These are phyloP conservation scores for Saccostrea echinata DNA, from an alignment of 1,140 invertebrate genomes.

Conservation along the genomic window DNA sequence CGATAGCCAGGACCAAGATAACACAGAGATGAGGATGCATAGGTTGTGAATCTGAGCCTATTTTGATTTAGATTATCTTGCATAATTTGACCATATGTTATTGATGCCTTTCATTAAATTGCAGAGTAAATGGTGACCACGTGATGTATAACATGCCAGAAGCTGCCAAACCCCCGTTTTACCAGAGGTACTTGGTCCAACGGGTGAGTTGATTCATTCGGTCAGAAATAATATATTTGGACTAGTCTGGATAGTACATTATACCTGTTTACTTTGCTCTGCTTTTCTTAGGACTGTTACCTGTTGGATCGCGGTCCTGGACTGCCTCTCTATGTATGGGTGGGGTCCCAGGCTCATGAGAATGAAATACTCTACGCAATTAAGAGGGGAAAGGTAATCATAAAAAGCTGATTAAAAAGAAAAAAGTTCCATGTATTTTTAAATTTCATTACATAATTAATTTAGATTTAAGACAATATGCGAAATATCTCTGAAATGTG, in stretches of 20 bases:
- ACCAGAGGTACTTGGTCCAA: constrained; percentile 63
- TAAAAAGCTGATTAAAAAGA: neutral
- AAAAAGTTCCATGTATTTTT: too few species aligned
- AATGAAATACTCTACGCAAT: constrained; percentile 54
- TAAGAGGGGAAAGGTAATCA: constrained; percentile 53
- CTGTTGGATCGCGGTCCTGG: constrained; percentile 59
- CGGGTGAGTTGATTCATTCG: constrained; percentile 50
- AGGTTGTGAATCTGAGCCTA: neutral
- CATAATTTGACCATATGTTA: neutral
- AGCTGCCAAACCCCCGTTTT: constrained; percentile 60
- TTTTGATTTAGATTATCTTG: neutral
- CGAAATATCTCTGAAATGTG: too few species aligned
- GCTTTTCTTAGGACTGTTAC: constrained; percentile 60
- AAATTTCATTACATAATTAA: too few species aligned
- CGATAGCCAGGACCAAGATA: neutral
- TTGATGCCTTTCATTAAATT: constrained; percentile 34
- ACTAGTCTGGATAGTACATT: neutral
- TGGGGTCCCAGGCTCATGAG: constrained; percentile 59
- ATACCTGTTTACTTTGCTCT: neutral
- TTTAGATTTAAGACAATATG: too few species aligned
- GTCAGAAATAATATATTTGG: neutral
- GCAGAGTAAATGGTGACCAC: constrained; percentile 61
- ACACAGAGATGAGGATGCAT: neutral
- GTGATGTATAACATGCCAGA: constrained; percentile 70
- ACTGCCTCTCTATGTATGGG: constrained; percentile 64